Evolutionary conservation across 1,140 invertebrate species (phyloP).

Genomic region (Archivesica marissinica): DNA sequence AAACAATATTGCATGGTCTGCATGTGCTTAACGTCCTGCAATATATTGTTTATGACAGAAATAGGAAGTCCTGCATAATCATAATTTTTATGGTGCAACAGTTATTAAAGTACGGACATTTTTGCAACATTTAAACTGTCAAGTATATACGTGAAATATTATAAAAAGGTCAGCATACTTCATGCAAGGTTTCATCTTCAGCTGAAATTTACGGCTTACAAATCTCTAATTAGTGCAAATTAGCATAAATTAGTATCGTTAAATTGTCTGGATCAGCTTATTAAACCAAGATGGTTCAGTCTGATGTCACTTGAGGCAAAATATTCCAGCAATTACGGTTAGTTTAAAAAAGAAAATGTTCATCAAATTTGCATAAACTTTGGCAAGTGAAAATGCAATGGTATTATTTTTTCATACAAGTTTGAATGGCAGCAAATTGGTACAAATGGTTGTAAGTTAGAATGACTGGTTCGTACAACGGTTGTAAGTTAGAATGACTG

Average conservation of each 20-base stretch:
- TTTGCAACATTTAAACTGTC: conserved; percentile 8
- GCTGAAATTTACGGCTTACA: conserved; percentile 12
- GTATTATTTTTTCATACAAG: too few species aligned
- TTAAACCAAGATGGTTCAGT: background rate
- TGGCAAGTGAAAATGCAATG: background rate
- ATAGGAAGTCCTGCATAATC: too few species aligned
- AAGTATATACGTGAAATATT: background rate
- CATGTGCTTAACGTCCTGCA: too few species aligned
- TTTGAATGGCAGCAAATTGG: too few species aligned
- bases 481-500: too few species aligned
- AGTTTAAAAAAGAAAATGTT: background rate
- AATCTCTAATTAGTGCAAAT: conserved; percentile 42
- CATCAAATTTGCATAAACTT: background rate
- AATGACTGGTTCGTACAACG: too few species aligned
- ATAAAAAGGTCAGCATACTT: conserved; percentile 17
- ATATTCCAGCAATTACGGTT: conserved; percentile 1
- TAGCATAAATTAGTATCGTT: conserved; percentile 40
- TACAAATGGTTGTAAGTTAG: too few species aligned
- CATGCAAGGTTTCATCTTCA: background rate
- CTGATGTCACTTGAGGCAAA: background rate
- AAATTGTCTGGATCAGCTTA: conserved; percentile 20
- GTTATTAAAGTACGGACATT: too few species aligned
- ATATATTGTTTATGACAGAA: too few species aligned
- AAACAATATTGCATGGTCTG: too few species aligned
- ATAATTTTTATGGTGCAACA: too few species aligned